These are phyloP conservation scores for Lepidotrigona ventralis DNA, from an alignment of 1,140 invertebrate species.

Conservation along the genomic window DNA sequence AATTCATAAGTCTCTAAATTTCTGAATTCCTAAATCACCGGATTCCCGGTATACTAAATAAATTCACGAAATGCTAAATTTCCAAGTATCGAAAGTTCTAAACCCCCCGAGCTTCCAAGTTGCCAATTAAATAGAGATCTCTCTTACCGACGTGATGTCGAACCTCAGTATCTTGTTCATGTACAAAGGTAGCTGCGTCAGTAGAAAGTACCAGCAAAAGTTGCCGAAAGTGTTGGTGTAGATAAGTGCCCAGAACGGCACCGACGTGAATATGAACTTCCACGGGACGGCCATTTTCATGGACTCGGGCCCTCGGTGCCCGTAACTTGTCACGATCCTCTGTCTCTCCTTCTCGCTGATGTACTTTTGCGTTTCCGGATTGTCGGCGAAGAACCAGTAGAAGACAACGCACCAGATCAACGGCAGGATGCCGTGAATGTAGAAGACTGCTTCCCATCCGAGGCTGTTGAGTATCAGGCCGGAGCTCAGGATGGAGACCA, in stretches of 20 bases:
- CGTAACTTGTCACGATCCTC: conserved; percentile 82
- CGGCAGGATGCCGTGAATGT: conserved; percentile 87
- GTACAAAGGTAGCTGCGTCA: conserved; percentile 95
- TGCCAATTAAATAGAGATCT: too few relatives aligned
- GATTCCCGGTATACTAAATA: too few relatives aligned
- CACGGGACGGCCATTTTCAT: conserved; percentile 82
- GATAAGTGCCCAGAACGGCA: conserved; percentile 86
- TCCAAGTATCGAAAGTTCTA: too few relatives aligned
- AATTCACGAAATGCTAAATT: too few relatives aligned
- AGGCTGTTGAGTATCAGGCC: conserved; percentile 84
- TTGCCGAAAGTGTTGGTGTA: conserved; percentile 89
- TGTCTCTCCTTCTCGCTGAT: conserved; percentile 86
- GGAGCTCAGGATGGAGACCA: conserved; percentile 86
- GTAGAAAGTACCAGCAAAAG: conserved; percentile 96
- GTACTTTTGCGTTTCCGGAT: conserved; percentile 86
- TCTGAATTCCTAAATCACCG: too few relatives aligned
- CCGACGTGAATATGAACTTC: conserved; percentile 86
- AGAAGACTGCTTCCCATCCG: conserved; percentile 90
- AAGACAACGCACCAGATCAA: conserved; percentile 87
- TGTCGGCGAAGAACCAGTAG: conserved; percentile 84
- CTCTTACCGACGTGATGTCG: conserved; percentile 88
- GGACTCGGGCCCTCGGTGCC: conserved; percentile 75
- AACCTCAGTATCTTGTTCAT: conserved; percentile 95
- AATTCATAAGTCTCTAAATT: too few relatives aligned
- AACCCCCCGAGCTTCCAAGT: too few relatives aligned